These are phyloP conservation scores for Clusia tigrina DNA, from an alignment of 2,888 invertebrate species.

Conservation along the genomic window DNA sequence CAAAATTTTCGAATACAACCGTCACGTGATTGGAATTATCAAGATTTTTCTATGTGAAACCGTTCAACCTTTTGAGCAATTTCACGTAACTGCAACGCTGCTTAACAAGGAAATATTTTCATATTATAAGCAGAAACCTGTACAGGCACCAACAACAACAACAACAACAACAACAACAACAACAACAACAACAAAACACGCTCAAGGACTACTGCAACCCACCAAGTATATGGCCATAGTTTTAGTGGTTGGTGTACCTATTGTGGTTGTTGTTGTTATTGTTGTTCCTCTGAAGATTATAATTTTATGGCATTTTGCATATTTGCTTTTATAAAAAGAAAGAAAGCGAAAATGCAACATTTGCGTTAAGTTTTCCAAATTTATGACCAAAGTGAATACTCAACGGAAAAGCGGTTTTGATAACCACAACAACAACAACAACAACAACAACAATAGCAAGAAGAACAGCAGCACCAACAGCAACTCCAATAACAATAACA, in stretches of 20 bases:
- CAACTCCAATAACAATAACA: background rate
- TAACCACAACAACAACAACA: background rate
- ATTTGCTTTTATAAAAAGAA: background rate
- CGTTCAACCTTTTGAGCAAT: constrained; percentile 4
- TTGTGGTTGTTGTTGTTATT: background rate
- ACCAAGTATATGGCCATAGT: too few species aligned
- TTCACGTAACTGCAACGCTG: background rate
- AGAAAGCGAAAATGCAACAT: background rate
- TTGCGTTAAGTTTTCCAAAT: constrained; percentile 4
- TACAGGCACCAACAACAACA: background rate
- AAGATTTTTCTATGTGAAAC: background rate
- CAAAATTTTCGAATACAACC: constrained; percentile 12
- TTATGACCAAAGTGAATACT: background rate
- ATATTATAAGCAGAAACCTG: too few species aligned
- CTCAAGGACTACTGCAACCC: background rate
- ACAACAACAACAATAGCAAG: background rate
- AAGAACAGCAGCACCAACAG: background rate
- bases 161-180: background rate
- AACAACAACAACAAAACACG: background rate
- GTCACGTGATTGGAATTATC: background rate
- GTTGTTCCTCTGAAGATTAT: background rate
- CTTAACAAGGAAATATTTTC: too few species aligned
- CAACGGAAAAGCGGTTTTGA: background rate
- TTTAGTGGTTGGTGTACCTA: background rate
- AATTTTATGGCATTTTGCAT: background rate